These are phyloP conservation scores for Tribolium freemani DNA, from an alignment of 2,888 invertebrate species.

Conservation along the genomic window DNA sequence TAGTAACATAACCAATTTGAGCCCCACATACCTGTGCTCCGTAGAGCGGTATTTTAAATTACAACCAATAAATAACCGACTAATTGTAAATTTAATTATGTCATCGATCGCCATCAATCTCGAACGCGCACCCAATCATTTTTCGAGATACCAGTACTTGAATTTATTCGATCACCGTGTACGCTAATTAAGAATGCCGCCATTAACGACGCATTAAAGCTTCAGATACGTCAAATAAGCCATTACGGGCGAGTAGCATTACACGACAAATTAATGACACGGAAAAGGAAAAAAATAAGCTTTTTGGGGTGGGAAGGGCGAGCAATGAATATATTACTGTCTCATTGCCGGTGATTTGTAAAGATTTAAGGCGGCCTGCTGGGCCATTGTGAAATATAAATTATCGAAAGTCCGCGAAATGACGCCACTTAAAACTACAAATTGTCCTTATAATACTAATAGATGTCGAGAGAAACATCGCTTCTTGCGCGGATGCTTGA, in stretches of 20 bases:
- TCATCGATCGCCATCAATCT: constrained; percentile 32
- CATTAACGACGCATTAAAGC: constrained; percentile 32
- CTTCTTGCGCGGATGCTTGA: constrained; percentile 49
- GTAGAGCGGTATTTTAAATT: constrained; percentile 51
- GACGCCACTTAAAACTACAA: constrained; percentile 46
- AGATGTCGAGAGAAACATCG: constrained; percentile 55
- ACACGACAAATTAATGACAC: constrained; percentile 32
- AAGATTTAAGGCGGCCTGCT: constrained; percentile 43
- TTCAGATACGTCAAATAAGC: constrained; percentile 26
- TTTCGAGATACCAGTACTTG: constrained; percentile 2
- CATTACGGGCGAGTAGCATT: constrained; percentile 31
- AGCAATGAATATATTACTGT: constrained; percentile 44
- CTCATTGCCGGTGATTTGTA: constrained; percentile 45
- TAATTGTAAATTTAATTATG: constrained; percentile 37
- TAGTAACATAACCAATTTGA: constrained; percentile 11
- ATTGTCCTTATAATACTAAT: constrained; percentile 57
- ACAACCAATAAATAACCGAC: constrained; percentile 42
- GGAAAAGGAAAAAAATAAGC: background rate
- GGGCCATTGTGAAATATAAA: constrained; percentile 41
- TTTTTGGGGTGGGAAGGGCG: background rate
- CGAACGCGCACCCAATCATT: constrained; percentile 13
- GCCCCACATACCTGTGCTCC: constrained; percentile 5
- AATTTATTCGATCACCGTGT: constrained; percentile 22
- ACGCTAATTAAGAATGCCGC: constrained; percentile 16
- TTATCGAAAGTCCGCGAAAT: constrained; percentile 47